Conservation (phyloP, 1,140 invertebrate genomes). For the Scaptomyza pallida region DNA sequence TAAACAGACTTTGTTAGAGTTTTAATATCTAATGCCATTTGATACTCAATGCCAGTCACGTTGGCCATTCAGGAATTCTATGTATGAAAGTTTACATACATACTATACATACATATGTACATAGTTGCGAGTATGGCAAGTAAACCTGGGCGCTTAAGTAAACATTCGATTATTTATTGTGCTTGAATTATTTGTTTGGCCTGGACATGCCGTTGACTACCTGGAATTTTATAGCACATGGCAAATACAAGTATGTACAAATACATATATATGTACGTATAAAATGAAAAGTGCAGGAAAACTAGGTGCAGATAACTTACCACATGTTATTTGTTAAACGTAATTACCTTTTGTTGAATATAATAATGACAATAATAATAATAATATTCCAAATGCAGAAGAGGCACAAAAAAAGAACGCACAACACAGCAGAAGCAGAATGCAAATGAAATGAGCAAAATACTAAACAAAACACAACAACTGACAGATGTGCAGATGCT, state of each 20-base stretch:
- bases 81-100: neutral
- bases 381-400: slow-evolving; percentile 18
- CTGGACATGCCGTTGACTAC: slow-evolving; percentile 2
- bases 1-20: slow-evolving; percentile 34
- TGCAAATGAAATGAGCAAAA: slow-evolving; percentile 43
- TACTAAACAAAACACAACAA: slow-evolving; percentile 43
- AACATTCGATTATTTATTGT: slow-evolving; percentile 22
- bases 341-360: slow-evolving; percentile 25
- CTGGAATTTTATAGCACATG: slow-evolving; percentile 18
- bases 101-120: neutral
- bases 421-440: slow-evolving; percentile 14
- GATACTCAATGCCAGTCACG: slow-evolving; percentile 23
- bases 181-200: neutral
- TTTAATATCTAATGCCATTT: neutral
- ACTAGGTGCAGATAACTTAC: slow-evolving; percentile 2
- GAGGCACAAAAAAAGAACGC: slow-evolving; percentile 7
- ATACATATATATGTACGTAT: neutral
- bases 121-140: neutral
- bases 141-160: neutral
- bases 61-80: slow-evolving; percentile 11
- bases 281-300: neutral
- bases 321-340: slow-evolving; percentile 39
- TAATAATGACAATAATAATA: no score
- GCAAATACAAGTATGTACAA: slow-evolving; percentile 9
- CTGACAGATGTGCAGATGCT: slow-evolving; percentile 48